These are phyloP conservation scores for Heliconius erato DNA, from an alignment of 2,888 invertebrate species.

Conservation along the genomic window DNA sequence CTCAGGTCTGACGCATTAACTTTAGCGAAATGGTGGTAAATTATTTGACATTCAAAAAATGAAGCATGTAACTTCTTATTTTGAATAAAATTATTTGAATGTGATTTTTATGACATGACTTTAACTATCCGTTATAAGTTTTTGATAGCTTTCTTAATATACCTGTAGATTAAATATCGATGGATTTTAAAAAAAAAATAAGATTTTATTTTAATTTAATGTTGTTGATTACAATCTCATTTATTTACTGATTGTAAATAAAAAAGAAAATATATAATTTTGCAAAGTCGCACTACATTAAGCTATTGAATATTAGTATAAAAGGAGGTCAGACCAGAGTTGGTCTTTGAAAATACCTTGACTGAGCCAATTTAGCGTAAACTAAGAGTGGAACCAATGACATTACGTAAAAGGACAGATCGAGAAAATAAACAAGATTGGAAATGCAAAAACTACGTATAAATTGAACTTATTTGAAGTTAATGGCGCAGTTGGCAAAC, in stretches of 20 bases:
- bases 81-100: no score
- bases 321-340: not conserved
- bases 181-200: no score
- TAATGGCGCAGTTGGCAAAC: not conserved
- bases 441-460: not conserved
- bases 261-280: not conserved
- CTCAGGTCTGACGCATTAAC: no score
- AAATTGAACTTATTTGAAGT: not conserved
- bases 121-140: no score
- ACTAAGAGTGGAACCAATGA: constrained; percentile 5
- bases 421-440: not conserved
- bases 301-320: not conserved
- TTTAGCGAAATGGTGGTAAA: no score
- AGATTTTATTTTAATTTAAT: not conserved
- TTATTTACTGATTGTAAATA: not conserved
- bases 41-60: no score
- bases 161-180: no score
- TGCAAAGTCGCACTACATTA: not conserved
- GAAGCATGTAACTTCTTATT: no score
- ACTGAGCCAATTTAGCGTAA: not conserved
- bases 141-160: no score
- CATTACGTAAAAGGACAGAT: not conserved
- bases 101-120: no score
- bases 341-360: constrained; percentile 2
- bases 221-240: not conserved